These are phyloP conservation scores for Champsocephalus esox DNA, from an alignment of 2,797 vertebrate species.

Conservation along the genomic window DNA sequence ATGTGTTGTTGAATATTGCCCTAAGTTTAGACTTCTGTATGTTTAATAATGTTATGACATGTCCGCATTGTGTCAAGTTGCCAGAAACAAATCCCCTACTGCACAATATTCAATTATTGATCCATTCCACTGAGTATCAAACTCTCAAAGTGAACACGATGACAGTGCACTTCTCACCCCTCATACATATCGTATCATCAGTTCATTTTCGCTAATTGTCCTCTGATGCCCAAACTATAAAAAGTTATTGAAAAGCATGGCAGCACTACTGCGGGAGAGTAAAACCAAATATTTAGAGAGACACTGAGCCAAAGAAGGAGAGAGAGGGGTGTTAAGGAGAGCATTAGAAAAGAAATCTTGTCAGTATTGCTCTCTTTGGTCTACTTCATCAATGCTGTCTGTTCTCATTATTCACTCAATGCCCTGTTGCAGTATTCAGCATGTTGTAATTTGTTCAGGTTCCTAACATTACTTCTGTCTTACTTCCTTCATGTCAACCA, in stretches of 20 bases:
- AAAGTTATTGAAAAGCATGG: conserved; percentile 72
- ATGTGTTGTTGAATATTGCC: conserved; percentile 20
- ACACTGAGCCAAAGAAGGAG: conserved; percentile 13
- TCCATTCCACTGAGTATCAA: conserved; percentile 35
- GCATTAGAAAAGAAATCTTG: conserved; percentile 16
- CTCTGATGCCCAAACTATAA: conserved; percentile 68
- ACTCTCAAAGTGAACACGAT: conserved; percentile 63
- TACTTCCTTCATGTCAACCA: conserved; percentile 11
- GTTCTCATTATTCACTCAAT: conserved; percentile 30
- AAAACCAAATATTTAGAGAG: conserved; percentile 46
- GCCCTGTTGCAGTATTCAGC: not conserved
- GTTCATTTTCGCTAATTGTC: conserved; percentile 68
- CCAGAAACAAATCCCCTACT: conserved; percentile 12
- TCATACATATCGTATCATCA: conserved; percentile 61
- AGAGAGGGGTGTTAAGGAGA: conserved; percentile 15
- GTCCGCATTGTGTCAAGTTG: conserved; percentile 1
- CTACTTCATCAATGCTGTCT: conserved; percentile 21
- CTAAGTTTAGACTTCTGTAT: conserved; percentile 7
- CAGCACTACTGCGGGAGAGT: conserved; percentile 33
- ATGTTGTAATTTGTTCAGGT: conserved; percentile 10
- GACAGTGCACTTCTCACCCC: conserved; percentile 57
- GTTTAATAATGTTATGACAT: conserved; percentile 43
- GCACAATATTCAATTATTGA: conserved; percentile 37
- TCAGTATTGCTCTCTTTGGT: conserved; percentile 31
- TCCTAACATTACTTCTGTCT: conserved; percentile 5